A percentile compares a stretch with the other conserved stretches of the same genome.
Evolutionary conservation across 2,113 vertebrate species (phyloP).

Genomic region (Psilopogon haemacephalus): DNA sequence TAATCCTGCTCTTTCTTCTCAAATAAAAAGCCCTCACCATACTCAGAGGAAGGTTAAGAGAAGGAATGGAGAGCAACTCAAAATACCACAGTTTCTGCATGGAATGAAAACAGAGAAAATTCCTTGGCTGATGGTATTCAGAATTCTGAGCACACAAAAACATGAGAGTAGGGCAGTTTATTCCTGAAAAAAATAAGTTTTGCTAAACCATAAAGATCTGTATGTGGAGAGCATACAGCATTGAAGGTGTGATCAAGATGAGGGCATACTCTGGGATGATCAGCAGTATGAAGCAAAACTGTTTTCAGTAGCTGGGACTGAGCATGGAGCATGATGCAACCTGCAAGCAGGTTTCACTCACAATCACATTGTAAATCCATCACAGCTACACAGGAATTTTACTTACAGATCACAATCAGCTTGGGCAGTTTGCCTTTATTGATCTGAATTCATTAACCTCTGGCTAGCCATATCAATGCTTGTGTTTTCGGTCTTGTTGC

Average conservation of each 20-base stretch:
- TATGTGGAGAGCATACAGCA: not conserved
- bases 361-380: not conserved
- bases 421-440: not conserved
- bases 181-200: not conserved
- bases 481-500: not conserved
- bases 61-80: not conserved
- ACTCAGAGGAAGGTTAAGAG: not conserved
- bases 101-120: not conserved
- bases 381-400: not conserved
- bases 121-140: not conserved
- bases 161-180: not conserved
- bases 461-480: not conserved
- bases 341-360: not conserved
- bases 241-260: not conserved
- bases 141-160: not conserved
- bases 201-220: not conserved
- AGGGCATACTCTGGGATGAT: not conserved
- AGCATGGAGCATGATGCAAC: not conserved
- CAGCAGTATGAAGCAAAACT: not conserved
- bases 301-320: not conserved
- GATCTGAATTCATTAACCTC: not conserved
- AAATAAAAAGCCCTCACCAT: not conserved
- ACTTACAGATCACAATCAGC: not conserved
- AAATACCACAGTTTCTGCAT: not conserved
- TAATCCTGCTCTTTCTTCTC: not conserved